Conservation (phyloP, 2,113 vertebrate genomes). For the Cryptotis parvus region DNA sequence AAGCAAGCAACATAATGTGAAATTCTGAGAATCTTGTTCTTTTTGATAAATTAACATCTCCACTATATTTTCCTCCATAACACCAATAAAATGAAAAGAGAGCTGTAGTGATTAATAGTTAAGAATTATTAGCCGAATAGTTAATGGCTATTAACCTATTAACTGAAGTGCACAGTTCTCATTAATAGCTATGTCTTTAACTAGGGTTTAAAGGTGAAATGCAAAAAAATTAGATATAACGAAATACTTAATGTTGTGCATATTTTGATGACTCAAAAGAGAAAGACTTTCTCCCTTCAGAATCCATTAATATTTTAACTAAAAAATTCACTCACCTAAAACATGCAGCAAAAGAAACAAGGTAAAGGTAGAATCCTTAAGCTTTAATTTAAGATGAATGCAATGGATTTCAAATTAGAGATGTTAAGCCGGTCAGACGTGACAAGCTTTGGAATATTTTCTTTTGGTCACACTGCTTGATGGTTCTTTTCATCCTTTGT, state of each 20-base stretch:
- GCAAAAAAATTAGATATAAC: slow-evolving; percentile 91
- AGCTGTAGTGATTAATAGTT: slow-evolving; percentile 90
- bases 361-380: slow-evolving; percentile 95
- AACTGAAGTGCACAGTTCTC: slow-evolving; percentile 91
- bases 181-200: slow-evolving; percentile 90
- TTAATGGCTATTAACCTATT: slow-evolving; percentile 93
- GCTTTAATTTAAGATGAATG: slow-evolving; percentile 96
- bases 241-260: slow-evolving; percentile 92
- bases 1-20: slow-evolving; percentile 56
- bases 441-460: slow-evolving; percentile 97
- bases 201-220: slow-evolving; percentile 91
- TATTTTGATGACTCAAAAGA: slow-evolving; percentile 89
- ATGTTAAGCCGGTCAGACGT: slow-evolving; percentile 95
- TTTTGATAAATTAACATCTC: slow-evolving; percentile 87
- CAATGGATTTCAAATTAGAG: slow-evolving; percentile 96
- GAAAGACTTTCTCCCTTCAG: slow-evolving; percentile 88
- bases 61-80: slow-evolving; percentile 86
- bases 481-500: slow-evolving; percentile 99
- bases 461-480: slow-evolving; percentile 94
- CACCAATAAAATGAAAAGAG: slow-evolving; percentile 87
- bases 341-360: slow-evolving; percentile 90
- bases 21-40: slow-evolving; percentile 78
- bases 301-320: slow-evolving; percentile 93
- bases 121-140: slow-evolving; percentile 91
- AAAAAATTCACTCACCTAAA: slow-evolving; percentile 92